Base-by-base conservation (phyloP, 2,888 invertebrate species). In the Eupithecia inturbata region DNA sequence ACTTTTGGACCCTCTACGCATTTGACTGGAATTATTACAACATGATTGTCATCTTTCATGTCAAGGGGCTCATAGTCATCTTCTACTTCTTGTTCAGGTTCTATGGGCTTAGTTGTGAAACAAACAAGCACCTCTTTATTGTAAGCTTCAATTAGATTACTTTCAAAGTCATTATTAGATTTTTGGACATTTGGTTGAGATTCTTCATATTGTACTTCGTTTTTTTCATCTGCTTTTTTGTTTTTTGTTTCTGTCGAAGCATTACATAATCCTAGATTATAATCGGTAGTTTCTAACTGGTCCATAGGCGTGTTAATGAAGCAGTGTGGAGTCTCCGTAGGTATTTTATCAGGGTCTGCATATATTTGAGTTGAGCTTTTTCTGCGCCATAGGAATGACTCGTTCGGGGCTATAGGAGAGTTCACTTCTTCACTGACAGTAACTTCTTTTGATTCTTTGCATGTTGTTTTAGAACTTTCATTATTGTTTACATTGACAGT, bases 341-440 rank as follows among this genome's bases (percentile, higher is more conserved):
- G 22, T 16, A 88, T 85, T 79, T 88, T 92, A 69, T 93, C 94
- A 62, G 87, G 84, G 67, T 94, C 94, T 1, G 90, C 89, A 81
- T 92, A 93, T 78, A 91, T 88, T 82, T 91, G 92, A 64, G 89
- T 88, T 76, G 82, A 88, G 79, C 91, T 92, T 87, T 94, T 95
- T 75, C 94, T 87, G 73, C 96, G 95, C 95, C 96, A 96, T 53
- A 96, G 88, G 87, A 96, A 96, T 6, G 96, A 96, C 78, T 94
- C 95, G 83, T 96, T 96, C 2, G 96, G 96, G 80, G 95, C 92
- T 72, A 95, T 92, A 19, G 85, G 87, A 28, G 91, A 82, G 80
- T 84, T 89, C 16, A 92, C 82, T 66, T 91, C 91, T 82, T 91
- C 85, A 77, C 88, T 87, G 12, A 78, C 67, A 41, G 86, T 84